These are phyloP conservation scores for Amiota communis DNA, from an alignment of 2,888 invertebrate genomes.

Conservation along the genomic window DNA sequence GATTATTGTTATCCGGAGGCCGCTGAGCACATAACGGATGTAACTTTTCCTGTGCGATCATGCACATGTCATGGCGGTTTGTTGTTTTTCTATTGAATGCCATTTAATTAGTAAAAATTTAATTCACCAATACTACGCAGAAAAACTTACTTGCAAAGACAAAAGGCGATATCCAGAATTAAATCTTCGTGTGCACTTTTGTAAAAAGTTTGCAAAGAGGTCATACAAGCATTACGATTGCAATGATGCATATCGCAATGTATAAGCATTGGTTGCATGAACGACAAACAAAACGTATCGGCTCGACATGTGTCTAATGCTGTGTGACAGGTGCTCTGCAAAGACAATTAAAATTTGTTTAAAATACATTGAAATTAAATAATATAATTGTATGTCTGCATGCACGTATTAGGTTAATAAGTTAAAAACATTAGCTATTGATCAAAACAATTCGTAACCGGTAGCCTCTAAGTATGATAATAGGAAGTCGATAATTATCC, in stretches of 20 bases:
- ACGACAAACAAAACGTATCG: conserved; percentile 84
- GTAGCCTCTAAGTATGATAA: too few species aligned
- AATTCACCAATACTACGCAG: conserved; percentile 18
- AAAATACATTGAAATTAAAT: too few species aligned
- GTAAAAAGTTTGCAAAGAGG: conserved; percentile 88
- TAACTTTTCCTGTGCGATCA: conserved; percentile 90
- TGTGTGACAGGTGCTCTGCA: conserved; percentile 89
- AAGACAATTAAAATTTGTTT: conserved; percentile 63
- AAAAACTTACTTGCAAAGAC: conserved; percentile 89
- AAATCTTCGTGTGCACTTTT: conserved; percentile 85
- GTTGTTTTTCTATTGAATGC: conserved; percentile 82
- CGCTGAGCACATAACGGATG: conserved; percentile 92
- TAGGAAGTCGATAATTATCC: too few species aligned
- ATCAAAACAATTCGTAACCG: too few species aligned
- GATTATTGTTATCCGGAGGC: conserved; percentile 77
- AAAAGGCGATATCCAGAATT: conserved; percentile 93
- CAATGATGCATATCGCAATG: conserved; percentile 86
- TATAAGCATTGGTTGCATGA: conserved; percentile 88
- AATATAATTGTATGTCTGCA: too few species aligned
- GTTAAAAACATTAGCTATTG: too few species aligned
- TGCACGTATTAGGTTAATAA: too few species aligned
- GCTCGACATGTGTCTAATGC: conserved; percentile 88
- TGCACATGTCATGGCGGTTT: conserved; percentile 88
- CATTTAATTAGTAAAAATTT: conserved; percentile 23
- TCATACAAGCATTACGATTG: conserved; percentile 90